Percentiles rank a stretch among this genome's conserved stretches.
Evolutionary conservation across 2,113 vertebrate species (phyloP).

Genomic region (Petaurus breviceps): DNA sequence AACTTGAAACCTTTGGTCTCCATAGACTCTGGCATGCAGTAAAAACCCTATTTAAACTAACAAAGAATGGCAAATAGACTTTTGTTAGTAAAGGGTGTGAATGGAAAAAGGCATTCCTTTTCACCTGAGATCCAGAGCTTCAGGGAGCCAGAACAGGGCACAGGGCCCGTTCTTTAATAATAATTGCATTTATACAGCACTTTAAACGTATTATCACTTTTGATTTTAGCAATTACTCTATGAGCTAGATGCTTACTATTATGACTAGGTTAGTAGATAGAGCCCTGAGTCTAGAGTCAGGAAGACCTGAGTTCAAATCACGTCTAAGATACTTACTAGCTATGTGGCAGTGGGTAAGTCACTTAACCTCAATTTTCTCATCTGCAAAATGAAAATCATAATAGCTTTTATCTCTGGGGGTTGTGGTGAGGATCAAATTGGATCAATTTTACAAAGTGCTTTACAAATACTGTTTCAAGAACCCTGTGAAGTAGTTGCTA

Average conservation of each 20-base stretch:
- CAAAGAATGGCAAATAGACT: not conserved
- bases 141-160: not conserved
- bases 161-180: not conserved
- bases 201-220: not conserved
- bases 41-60: not conserved
- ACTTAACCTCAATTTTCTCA: not conserved
- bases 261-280: not conserved
- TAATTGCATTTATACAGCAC: not conserved
- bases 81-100: not conserved
- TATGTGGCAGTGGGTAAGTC: not conserved
- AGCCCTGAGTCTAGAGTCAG: not conserved
- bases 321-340: not conserved
- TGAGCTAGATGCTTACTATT: not conserved
- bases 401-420: not conserved
- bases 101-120: not conserved
- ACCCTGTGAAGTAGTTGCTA: too few species aligned
- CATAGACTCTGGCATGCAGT: not conserved
- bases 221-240: not conserved
- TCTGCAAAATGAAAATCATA: not conserved
- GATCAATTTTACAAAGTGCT: not conserved
- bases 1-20: not conserved
- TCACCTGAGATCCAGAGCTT: not conserved
- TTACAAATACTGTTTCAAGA: too few species aligned
- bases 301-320: not conserved
- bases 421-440: not conserved